A percentile compares a stretch with the other conserved stretches of the same genome.
phyloP scores from a whole-genome alignment of 2,888 invertebrate species.

The Panorpa germanica region DNA sequence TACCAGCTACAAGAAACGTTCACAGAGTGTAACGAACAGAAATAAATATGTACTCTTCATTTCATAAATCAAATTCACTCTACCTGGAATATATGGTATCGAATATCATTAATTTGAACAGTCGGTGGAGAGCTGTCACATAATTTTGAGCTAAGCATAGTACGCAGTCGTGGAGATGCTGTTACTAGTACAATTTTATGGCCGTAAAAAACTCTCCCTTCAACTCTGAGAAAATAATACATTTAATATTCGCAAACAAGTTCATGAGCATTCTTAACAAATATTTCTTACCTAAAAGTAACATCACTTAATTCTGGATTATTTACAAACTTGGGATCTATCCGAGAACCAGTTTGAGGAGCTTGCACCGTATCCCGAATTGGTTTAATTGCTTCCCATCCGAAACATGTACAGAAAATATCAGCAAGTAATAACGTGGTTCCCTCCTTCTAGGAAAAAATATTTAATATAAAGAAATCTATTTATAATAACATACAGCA shows the following conservation, averaged over 20 bases:
- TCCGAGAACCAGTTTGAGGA: conserved; percentile 47
- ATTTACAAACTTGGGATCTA: conserved; percentile 86
- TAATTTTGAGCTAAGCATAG: conserved; percentile 61
- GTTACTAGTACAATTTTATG: conserved; percentile 89
- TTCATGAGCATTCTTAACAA: background rate
- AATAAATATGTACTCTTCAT: conserved; percentile 4
- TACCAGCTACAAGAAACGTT: conserved; percentile 41
- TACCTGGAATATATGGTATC: conserved; percentile 85
- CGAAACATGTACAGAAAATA: conserved; percentile 77
- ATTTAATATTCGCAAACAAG: conserved; percentile 2
- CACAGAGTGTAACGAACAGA: conserved; percentile 1
- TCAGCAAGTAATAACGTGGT: conserved; percentile 72
- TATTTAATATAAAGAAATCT: conserved; percentile 6
- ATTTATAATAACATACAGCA: conserved; percentile 3
- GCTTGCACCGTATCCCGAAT: conserved; percentile 48
- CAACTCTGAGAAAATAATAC: conserved; percentile 37
- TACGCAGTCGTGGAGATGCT: conserved; percentile 68
- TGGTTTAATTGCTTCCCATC: conserved; percentile 66
- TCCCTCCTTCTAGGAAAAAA: conserved; percentile 54
- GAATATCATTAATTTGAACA: conserved; percentile 80
- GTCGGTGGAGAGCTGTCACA: conserved; percentile 62
- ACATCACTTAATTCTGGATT: conserved; percentile 86
- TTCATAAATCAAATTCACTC: conserved; percentile 10
- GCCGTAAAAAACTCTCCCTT: conserved; percentile 78
- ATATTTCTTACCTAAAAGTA: conserved; percentile 42